Evolutionary conservation across 2,888 invertebrate species (phyloP).

Genomic region (Sthenelais limicola): DNA sequence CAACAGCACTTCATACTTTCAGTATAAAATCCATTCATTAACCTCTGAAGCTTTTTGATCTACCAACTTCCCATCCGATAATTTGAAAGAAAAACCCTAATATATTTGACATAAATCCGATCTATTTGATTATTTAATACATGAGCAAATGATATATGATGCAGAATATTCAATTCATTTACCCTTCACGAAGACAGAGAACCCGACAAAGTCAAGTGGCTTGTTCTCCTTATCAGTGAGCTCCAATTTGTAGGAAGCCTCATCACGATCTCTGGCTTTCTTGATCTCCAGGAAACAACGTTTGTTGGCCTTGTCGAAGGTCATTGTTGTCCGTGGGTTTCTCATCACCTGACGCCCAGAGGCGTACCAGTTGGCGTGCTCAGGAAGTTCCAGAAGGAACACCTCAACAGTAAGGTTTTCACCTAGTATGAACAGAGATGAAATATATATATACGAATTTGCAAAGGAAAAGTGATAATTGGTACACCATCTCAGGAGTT

Average conservation of each 20-base stretch:
- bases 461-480: not conserved
- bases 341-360: constrained; percentile 96
- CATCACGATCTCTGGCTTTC: constrained; percentile 97
- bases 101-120: too few relatives aligned
- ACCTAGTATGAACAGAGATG: constrained; percentile 43
- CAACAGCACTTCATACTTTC: too few relatives aligned
- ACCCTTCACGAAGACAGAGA: constrained; percentile 97
- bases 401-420: constrained; percentile 80
- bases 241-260: constrained; percentile 94
- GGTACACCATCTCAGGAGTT: not conserved
- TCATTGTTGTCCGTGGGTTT: constrained; percentile 91
- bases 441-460: not conserved
- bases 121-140: constrained; percentile 2
- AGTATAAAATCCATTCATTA: too few relatives aligned
- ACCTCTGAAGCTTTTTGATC: too few relatives aligned
- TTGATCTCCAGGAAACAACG: constrained; percentile 85
- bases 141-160: not conserved
- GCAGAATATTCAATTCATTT: constrained; percentile 60
- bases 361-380: constrained; percentile 89
- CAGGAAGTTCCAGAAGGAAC: constrained; percentile 75
- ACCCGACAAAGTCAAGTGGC: constrained; percentile 87
- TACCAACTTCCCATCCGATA: too few relatives aligned
- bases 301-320: constrained; percentile 46
- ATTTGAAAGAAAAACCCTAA: too few relatives aligned
- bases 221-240: constrained; percentile 95